Evolutionary conservation across 2,888 invertebrate species (phyloP), one percentile per base, ranked within the genome.

Genomic region (Cantharis flavilabris): DNA sequence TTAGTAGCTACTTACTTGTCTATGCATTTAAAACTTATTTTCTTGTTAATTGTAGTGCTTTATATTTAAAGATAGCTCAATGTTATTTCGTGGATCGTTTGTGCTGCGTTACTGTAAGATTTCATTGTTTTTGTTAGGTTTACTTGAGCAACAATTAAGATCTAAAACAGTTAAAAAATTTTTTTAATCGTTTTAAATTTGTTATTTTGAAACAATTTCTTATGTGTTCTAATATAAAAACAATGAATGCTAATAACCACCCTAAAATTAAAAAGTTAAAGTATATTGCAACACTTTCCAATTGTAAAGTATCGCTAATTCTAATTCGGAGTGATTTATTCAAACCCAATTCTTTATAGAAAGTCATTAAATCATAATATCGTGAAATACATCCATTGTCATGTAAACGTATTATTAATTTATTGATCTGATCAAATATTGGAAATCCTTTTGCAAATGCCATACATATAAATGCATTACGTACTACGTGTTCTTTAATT

Each of bases 371-470:
- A 16, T 30, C 49, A 28, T 71, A 71, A 65, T 67, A 28, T 16
- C n/a, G 62, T n/a, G 70, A 14, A 18, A 71, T 13, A n/a, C 72
- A 65, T 2, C 76, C 76, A 13, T 13, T 62, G 7, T 72, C 69
- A 20, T 64, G 65, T 9, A 75, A 14, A 20, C 23, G 69, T 10
- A 49, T 13, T 10, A 77, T 13, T 20, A 76, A 28, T 13, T 69
- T 64, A 16, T 79, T 72, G 23, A 77, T 63, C 20, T 64, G 30
- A 13, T 74, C 67, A 10, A 65, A 70, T 13, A 79, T 23, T 5
- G 79, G 75, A 69, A 75, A 79, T 13, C 77, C 76, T 18, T 70
- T 77, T 5, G 73, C 28, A 73, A 76, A 79, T n/a, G 71, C 73
- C 11, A 75, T 30, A 9, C 18, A 63, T 14, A 79, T 33, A 3